Evolutionary conservation across 1,140 invertebrate species (phyloP).

Genomic region (Macrocentrus cingulum): DNA sequence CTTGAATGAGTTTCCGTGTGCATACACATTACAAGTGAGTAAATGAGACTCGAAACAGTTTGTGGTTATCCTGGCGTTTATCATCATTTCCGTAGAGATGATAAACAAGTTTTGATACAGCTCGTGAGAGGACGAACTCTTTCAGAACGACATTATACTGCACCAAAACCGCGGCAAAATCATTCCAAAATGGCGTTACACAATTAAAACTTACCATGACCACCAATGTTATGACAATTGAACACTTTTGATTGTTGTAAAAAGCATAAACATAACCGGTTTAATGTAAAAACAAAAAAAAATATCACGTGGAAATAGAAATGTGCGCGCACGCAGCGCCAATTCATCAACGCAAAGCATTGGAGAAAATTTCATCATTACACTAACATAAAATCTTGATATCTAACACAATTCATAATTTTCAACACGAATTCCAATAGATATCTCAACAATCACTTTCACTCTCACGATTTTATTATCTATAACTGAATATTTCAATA

Average conservation of each 20-base stretch:
- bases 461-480: no score
- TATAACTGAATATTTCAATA: no score
- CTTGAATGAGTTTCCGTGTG: background rate
- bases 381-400: no score
- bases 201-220: slow-evolving; percentile 19
- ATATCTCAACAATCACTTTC: no score
- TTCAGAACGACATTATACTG: background rate
- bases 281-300: slow-evolving; percentile 26
- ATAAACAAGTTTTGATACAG: slow-evolving; percentile 18
- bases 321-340: slow-evolving; percentile 22
- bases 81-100: slow-evolving; percentile 24
- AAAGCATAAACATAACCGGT: slow-evolving; percentile 21
- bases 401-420: no score
- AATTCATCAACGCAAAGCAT: slow-evolving; percentile 27
- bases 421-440: no score
- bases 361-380: slow-evolving; percentile 27
- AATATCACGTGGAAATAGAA: slow-evolving; percentile 28
- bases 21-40: slow-evolving; percentile 2
- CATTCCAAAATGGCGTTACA: slow-evolving; percentile 16
- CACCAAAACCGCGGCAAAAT: background rate
- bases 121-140: background rate
- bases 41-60: slow-evolving; percentile 14
- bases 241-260: slow-evolving; percentile 16
- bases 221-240: slow-evolving; percentile 15
- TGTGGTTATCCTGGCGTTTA: slow-evolving; percentile 25